These are phyloP conservation scores for Clostera curtula DNA, from an alignment of 2,888 invertebrate species.

Conservation along the genomic window DNA sequence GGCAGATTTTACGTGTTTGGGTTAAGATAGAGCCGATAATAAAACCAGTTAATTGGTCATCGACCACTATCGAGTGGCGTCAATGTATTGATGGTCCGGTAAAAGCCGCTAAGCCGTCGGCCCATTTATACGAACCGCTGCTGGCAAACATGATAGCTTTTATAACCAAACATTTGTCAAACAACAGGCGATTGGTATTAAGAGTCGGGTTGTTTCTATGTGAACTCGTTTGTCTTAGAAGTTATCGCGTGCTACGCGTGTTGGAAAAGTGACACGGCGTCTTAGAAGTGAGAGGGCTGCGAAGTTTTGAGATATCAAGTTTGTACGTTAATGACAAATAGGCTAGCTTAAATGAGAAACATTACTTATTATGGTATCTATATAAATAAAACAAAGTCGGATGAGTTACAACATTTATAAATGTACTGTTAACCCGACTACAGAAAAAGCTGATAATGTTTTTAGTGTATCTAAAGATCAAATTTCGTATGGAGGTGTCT, in stretches of 20 bases:
- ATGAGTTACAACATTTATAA: no score
- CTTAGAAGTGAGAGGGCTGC: no score
- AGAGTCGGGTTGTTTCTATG: not conserved
- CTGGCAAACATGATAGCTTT: slow-evolving; percentile 26
- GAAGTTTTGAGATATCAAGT: no score
- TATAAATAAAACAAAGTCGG: no score
- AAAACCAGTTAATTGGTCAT: slow-evolving; percentile 38
- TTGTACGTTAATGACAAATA: no score
- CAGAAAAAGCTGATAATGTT: no score
- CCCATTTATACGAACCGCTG: slow-evolving; percentile 16
- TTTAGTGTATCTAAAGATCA: no score
- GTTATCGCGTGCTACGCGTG: not conserved
- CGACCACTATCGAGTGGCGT: slow-evolving; percentile 23
- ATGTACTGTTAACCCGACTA: no score
- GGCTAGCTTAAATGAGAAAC: no score
- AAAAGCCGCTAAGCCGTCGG: slow-evolving; percentile 6
- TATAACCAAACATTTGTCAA: slow-evolving; percentile 24
- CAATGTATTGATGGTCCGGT: slow-evolving; percentile 11
- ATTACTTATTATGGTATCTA: no score
- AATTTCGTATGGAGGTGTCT: no score
- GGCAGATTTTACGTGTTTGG: slow-evolving; percentile 32
- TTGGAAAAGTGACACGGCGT: no score
- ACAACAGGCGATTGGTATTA: slow-evolving; percentile 13
- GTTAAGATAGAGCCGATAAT: slow-evolving; percentile 29
- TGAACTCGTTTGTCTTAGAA: not conserved